Evolutionary conservation across 2,888 invertebrate genomes (phyloP), one percentile per base, ranked within the genome.

Genomic region (Lobophora halterata): DNA sequence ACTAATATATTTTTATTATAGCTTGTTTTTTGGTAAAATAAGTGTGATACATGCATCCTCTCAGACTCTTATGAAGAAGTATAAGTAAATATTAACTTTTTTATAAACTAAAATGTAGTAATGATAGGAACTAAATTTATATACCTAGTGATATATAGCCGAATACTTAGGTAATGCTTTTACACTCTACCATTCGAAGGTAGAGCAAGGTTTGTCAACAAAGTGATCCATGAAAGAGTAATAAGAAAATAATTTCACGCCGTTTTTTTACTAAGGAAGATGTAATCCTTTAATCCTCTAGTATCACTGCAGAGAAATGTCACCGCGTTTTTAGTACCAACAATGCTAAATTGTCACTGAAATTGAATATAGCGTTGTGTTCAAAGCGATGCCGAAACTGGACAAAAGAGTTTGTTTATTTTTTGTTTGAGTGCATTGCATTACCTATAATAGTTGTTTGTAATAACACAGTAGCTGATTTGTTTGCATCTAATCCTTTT

Each of bases 401-500:
- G 56, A 79, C 85, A 82, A 82, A 77, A 66, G 68, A 66, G 65
- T 70, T 71, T 82, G 82, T 86, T 86, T 83, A 74, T 77, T 68
- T 70, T 70, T 71, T 82, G 82, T 86, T 86, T 83, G 74, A 77
- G 68, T 70, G 68, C 57, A 75, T 75, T 75, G 70, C 71, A 78
- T 74, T 70, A 52, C 28, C 17, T 16, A 68, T 25, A 42, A 42
- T 29, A 9, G 66, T 69, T 82, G 80, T 83, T 80, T 82, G 73
- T 72, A 69, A 61, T 72, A 71, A 66, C 71, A 69, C 73, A 58
- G 65, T 64, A 71, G 79, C 79, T 72, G 70, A 68, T 65, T 68
- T 82, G 82, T 82, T 83, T 79, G 75, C 71, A 62, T 76, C 77
- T 85, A 86, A 86, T 86, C 85, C 76, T 72, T 79, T 77, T 81